Conservation (phyloP, 2,797 vertebrate species). For the Taenioides sp. region DNA sequence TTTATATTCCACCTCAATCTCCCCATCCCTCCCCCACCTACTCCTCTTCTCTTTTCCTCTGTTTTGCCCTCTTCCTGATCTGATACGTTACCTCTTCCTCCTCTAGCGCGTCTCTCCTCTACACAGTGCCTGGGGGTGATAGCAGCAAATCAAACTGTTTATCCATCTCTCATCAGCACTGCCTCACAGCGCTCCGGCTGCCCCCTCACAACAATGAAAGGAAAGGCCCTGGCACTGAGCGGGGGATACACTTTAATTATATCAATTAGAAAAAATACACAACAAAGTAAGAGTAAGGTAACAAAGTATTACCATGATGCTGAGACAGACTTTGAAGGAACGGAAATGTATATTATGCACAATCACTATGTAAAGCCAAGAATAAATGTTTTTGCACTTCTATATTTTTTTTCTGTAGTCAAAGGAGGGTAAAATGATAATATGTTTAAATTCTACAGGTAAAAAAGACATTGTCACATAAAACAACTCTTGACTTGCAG, state of each 20-base stretch:
- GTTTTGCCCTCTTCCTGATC: constrained; percentile 62
- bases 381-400: neutral
- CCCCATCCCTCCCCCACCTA: constrained; percentile 65
- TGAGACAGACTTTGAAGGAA: neutral
- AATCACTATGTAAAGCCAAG: neutral
- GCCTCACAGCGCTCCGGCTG: constrained; percentile 69
- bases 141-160: constrained; percentile 83
- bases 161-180: constrained; percentile 79
- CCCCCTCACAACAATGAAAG: constrained; percentile 79
- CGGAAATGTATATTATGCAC: neutral
- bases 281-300: constrained; percentile 17
- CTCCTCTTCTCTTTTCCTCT: constrained; percentile 67
- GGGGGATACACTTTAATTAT: constrained; percentile 75
- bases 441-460: too few relatives aligned
- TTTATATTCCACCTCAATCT: constrained; percentile 69
- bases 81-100: constrained; percentile 62
- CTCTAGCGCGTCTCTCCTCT: constrained; percentile 77
- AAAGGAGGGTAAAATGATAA: too few relatives aligned
- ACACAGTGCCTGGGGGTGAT: constrained; percentile 82
- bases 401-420: too few relatives aligned
- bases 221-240: constrained; percentile 66
- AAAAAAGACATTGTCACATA: neutral
- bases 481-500: neutral
- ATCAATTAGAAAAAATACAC: constrained; percentile 67
- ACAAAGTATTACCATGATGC: constrained; percentile 40